phyloP scores from a whole-genome alignment of 2,113 vertebrate species.

The Oreotragus oreotragus region DNA sequence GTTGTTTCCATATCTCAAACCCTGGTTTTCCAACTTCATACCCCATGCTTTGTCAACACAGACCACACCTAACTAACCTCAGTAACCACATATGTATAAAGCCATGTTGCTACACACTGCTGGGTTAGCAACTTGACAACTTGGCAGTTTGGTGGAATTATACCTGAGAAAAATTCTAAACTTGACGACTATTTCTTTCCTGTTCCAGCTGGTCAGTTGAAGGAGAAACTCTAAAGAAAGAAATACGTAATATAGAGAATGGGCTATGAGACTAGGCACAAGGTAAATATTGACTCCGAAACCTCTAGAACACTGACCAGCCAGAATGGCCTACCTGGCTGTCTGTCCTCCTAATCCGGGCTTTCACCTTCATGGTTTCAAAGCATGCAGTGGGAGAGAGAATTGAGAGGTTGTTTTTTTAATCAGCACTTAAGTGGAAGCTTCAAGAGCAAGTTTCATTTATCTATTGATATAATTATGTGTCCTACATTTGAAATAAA shows the following conservation, averaged over 20 bases:
- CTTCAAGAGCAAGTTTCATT: neutral
- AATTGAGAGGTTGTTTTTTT: neutral
- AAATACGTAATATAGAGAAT: neutral
- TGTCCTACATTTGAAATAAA: conserved; percentile 12
- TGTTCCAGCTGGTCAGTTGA: neutral
- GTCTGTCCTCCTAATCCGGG: neutral
- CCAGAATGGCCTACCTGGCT: neutral
- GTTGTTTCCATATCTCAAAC: neutral
- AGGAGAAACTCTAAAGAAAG: neutral
- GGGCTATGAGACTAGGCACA: neutral
- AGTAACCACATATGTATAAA: neutral
- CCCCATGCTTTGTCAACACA: neutral
- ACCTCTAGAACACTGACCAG: neutral
- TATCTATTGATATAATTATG: neutral
- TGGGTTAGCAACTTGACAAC: neutral
- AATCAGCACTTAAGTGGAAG: neutral
- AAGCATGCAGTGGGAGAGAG: neutral
- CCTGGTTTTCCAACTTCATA: neutral
- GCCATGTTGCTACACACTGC: neutral
- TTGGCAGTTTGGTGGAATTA: neutral
- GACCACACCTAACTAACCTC: neutral
- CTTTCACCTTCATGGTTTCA: neutral
- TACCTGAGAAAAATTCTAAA: neutral
- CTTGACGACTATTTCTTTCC: neutral
- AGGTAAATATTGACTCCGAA: neutral